Conservation (phyloP, 2,888 invertebrate genomes). For the Ophonus ardosiacus region DNA sequence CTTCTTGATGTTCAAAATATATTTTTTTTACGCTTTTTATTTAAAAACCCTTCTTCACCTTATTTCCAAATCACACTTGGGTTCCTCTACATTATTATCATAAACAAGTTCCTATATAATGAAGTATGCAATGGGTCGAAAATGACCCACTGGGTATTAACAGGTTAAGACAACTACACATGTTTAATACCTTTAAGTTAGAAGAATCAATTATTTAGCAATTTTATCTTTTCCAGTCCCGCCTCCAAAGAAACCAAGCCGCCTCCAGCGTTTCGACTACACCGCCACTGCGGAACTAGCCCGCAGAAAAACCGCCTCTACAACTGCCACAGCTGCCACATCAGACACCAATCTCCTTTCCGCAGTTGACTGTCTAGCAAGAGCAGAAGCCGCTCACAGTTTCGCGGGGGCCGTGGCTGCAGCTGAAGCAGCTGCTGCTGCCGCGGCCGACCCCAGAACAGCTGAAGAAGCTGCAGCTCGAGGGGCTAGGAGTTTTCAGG, state of each 20-base stretch:
- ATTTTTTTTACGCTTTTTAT: too few relatives aligned
- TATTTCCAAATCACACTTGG: too few relatives aligned
- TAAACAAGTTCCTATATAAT: too few relatives aligned
- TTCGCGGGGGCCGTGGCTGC: slow-evolving; percentile 76
- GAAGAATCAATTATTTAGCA: not conserved
- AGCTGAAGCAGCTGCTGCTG: slow-evolving; percentile 75
- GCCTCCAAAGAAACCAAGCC: not conserved
- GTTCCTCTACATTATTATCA: too few relatives aligned
- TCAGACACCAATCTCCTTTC: slow-evolving; percentile 72
- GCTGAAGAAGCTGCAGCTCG: slow-evolving; percentile 76
- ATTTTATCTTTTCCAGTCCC: not conserved
- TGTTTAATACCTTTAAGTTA: too few relatives aligned
- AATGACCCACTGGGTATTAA: too few relatives aligned
- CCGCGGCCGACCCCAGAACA: slow-evolving; percentile 74
- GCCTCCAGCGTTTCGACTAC: slow-evolving; percentile 8
- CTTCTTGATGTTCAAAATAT: too few relatives aligned
- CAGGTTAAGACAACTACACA: too few relatives aligned
- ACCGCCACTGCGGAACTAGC: slow-evolving; percentile 2
- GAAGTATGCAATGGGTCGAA: too few relatives aligned
- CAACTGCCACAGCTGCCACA: not conserved
- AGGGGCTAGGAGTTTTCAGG: slow-evolving; percentile 71
- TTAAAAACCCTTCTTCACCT: too few relatives aligned
- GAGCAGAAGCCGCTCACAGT: slow-evolving; percentile 74
- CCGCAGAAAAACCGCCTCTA: not conserved
- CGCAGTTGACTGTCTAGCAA: slow-evolving; percentile 75